Percentiles rank a stretch among this genome's conserved stretches.
phyloP scores from a whole-genome alignment of 2,113 vertebrate species.

The Stegastes partitus region DNA sequence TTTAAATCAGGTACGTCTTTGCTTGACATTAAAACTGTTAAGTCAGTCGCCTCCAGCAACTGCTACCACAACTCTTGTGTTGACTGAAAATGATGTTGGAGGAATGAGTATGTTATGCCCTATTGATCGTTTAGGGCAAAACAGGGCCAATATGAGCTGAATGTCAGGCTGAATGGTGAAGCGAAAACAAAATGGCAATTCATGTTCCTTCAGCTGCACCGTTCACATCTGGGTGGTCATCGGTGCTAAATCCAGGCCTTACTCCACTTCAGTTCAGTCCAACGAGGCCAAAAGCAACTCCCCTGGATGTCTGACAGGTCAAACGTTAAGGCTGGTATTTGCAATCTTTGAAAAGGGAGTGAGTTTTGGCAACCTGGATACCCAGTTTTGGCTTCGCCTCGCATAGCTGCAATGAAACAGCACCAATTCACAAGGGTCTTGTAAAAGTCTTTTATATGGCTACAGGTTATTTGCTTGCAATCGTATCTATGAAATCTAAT shows the following conservation, averaged over 20 bases:
- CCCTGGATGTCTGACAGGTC: conserved; percentile 29
- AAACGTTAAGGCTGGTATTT: conserved; percentile 41
- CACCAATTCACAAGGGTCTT: not conserved
- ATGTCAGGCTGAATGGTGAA: conserved; percentile 19
- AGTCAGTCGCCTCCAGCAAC: too few relatives aligned
- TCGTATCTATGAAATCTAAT: not conserved
- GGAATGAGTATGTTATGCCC: not conserved
- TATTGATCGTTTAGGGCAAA: not conserved
- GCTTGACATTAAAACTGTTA: too few relatives aligned
- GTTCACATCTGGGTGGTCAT: conserved; percentile 29
- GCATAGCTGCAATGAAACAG: not conserved
- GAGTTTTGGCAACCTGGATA: conserved; percentile 19
- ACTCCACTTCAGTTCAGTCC: conserved; percentile 9
- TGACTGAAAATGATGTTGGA: too few relatives aligned
- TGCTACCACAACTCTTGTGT: too few relatives aligned
- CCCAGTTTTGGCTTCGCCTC: conserved; percentile 8
- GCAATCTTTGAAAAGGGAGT: conserved; percentile 9
- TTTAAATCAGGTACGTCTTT: too few relatives aligned
- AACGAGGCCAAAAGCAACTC: conserved; percentile 3
- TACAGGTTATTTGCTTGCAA: conserved; percentile 3
- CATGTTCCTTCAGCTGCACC: not conserved
- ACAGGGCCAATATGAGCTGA: not conserved
- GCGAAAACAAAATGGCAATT: conserved; percentile 12
- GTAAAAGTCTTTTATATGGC: not conserved
- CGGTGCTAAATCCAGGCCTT: conserved; percentile 26